A percentile compares a stretch with the other conserved stretches of the same genome.
Conservation (phyloP, 2,113 vertebrate genomes). For the Hippolais icterina region DNA sequence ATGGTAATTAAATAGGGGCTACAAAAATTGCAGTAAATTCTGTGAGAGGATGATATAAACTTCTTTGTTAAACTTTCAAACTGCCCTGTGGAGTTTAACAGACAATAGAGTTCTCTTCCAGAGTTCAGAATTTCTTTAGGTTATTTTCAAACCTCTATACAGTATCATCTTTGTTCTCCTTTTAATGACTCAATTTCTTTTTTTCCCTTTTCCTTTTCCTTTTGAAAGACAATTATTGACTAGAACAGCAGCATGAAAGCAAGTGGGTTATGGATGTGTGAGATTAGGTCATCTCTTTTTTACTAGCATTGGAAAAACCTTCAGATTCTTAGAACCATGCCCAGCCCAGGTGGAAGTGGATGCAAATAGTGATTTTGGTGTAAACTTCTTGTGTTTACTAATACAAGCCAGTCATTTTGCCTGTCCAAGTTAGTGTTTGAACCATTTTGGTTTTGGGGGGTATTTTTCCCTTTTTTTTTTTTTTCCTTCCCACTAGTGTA, state of each 20-base stretch:
- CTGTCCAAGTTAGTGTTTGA: not conserved
- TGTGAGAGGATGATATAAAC: not conserved
- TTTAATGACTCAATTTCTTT: not conserved
- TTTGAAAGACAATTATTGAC: not conserved
- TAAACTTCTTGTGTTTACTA: not conserved
- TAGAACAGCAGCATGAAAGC: not conserved
- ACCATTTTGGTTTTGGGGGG: not conserved
- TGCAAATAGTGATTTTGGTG: not conserved
- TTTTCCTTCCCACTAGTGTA: fast-evolving
- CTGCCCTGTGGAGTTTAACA: not conserved
- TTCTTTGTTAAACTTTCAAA: not conserved
- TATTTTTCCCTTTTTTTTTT: not conserved
- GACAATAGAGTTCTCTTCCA: not conserved
- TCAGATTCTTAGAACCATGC: not conserved
- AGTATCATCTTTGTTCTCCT: not conserved
- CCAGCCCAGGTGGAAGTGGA: not conserved
- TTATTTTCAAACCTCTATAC: not conserved
- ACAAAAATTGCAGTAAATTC: not conserved
- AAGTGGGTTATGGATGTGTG: not conserved
- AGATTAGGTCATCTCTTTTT: not conserved
- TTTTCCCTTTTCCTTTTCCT: not conserved
- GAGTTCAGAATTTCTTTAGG: not conserved
- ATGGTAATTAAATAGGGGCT: not conserved
- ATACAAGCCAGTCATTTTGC: not conserved
- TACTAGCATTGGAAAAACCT: not conserved